A percentile compares a stretch with the other conserved stretches of the same genome.
phyloP scores from a whole-genome alignment of 2,888 invertebrate genomes.

The Hecatera dysodea region DNA sequence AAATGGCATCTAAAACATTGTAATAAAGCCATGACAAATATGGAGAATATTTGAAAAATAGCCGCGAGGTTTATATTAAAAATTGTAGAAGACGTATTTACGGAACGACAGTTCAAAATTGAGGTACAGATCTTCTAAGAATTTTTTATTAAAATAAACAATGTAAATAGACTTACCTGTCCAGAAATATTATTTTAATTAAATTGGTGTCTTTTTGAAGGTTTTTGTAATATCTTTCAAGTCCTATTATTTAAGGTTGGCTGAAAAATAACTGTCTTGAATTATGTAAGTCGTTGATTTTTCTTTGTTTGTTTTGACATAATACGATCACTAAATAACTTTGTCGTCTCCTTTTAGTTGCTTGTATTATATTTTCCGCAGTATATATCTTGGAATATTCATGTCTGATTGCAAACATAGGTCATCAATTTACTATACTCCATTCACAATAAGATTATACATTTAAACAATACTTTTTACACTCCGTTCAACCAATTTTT shows the following conservation, averaged over 20 bases:
- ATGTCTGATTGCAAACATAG: not conserved
- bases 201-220: conserved; percentile 30
- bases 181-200: conserved; percentile 43
- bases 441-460: no score
- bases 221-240: conserved; percentile 2
- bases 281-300: not conserved
- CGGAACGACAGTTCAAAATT: conserved; percentile 30
- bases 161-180: conserved; percentile 23
- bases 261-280: not conserved
- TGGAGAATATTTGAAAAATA: conserved; percentile 39
- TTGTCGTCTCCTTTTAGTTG: not conserved
- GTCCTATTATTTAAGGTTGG: conserved; percentile 14
- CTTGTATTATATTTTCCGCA: not conserved
- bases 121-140: conserved; percentile 22
- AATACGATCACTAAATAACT: not conserved
- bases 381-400: not conserved
- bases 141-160: conserved; percentile 53
- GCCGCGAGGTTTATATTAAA: conserved; percentile 32
- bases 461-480: no score
- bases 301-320: not conserved
- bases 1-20: conserved; percentile 19
- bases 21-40: conserved; percentile 39
- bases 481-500: no score
- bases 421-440: no score
- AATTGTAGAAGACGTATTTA: conserved; percentile 33